Evolutionary conservation across 2,888 invertebrate species (phyloP).

Genomic region (Tipula helvola): DNA sequence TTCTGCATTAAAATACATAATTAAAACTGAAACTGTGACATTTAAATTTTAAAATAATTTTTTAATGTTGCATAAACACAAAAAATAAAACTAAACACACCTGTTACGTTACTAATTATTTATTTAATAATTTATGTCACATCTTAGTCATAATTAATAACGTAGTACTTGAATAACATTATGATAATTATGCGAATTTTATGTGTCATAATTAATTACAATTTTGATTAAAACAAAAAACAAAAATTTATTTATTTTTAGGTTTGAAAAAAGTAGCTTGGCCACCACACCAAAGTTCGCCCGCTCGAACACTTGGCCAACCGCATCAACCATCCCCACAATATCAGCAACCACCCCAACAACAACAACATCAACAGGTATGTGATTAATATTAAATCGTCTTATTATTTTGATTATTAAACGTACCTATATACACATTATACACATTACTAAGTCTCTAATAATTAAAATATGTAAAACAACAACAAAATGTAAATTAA

Average conservation of each 20-base stretch:
- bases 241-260: slow-evolving; percentile 26
- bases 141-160: background rate
- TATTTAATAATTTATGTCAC: background rate
- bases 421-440: background rate
- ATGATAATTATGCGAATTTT: background rate
- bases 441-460: background rate
- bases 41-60: background rate
- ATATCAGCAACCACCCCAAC: slow-evolving; percentile 8
- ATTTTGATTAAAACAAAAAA: background rate
- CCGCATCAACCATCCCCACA: slow-evolving; percentile 11
- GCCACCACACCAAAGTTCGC: slow-evolving; percentile 66
- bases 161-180: background rate
- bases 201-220: background rate
- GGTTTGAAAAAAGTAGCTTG: slow-evolving; percentile 78
- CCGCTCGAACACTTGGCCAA: slow-evolving; percentile 21
- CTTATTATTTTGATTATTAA: background rate
- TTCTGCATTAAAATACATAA: background rate
- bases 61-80: background rate
- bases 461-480: background rate
- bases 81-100: background rate
- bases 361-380: slow-evolving; percentile 10
- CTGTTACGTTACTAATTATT: background rate
- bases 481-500: background rate
- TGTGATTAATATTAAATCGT: background rate
- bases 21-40: background rate